These are phyloP conservation scores for Spatula versicolor DNA, from an alignment of 2,797 vertebrate species.

Conservation along the genomic window DNA sequence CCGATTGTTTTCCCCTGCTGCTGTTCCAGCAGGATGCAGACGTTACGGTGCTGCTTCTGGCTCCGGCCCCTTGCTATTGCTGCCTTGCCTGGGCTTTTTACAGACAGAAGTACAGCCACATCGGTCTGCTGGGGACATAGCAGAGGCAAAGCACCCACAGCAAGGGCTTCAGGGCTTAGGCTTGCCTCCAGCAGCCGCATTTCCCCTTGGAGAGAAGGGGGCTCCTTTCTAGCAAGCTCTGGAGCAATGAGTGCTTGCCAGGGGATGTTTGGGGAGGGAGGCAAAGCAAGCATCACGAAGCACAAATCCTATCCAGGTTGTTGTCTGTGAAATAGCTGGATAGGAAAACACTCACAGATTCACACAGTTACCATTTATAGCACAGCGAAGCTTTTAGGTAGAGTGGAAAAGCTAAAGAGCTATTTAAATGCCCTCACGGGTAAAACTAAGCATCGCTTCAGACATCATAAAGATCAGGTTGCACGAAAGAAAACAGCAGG, in stretches of 20 bases:
- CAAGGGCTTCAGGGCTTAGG: neutral
- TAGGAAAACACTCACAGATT: neutral
- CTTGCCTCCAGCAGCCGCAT: neutral
- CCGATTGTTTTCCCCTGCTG: neutral
- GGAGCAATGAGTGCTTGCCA: neutral
- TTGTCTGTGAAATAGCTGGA: neutral
- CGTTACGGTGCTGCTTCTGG: neutral
- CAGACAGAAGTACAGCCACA: neutral
- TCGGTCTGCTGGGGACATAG: neutral
- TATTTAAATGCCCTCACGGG: neutral
- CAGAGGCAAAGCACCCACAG: neutral
- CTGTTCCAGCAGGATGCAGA: rapidly evolving
- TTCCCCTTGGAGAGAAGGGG: neutral
- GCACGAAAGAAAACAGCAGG: neutral
- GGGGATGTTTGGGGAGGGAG: neutral
- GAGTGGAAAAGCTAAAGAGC: neutral
- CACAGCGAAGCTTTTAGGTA: neutral
- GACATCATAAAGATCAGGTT: neutral
- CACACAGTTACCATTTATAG: neutral
- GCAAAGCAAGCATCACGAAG: neutral
- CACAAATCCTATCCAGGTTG: neutral
- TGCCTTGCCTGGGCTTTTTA: neutral
- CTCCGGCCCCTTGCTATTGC: rapidly evolving
- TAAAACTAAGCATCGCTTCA: neutral
- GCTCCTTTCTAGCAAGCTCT: rapidly evolving